Percentiles rank a stretch among this genome's conserved stretches.
phyloP scores from a whole-genome alignment of 2,797 vertebrate genomes.

The Bovichtus variegatus region DNA sequence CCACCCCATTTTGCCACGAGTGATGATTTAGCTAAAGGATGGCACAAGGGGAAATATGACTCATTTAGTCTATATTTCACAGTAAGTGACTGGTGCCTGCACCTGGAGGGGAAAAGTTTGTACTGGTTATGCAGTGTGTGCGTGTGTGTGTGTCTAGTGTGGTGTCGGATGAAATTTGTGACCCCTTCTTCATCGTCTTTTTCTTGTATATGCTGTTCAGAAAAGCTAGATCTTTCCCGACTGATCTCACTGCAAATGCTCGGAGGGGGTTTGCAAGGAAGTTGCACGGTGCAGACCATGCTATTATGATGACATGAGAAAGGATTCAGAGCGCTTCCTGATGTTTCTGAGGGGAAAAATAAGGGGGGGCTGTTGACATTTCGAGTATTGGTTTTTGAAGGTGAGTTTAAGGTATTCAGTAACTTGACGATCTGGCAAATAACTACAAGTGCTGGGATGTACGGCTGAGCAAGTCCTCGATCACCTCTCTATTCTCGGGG shows the following conservation, averaged over 20 bases:
- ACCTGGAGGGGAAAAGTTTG: background rate
- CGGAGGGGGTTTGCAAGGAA: background rate
- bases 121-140: background rate
- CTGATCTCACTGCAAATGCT: background rate
- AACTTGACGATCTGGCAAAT: background rate
- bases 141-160: background rate
- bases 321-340: background rate
- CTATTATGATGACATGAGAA: background rate
- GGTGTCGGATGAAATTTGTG: background rate
- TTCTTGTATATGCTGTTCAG: background rate
- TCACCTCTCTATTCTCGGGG: background rate
- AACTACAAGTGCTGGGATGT: background rate
- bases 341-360: background rate
- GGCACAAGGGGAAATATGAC: background rate
- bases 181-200: background rate
- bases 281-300: background rate
- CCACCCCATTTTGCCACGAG: background rate
- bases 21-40: background rate
- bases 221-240: background rate
- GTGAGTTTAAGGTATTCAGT: background rate
- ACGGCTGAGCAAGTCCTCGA: background rate
- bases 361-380: background rate
- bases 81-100: background rate
- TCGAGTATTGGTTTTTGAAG: constrained; percentile 3
- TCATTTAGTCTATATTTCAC: constrained; percentile 8